Base-by-base conservation (phyloP, 2,888 invertebrate genomes). In the Yponomeuta sedellus region DNA sequence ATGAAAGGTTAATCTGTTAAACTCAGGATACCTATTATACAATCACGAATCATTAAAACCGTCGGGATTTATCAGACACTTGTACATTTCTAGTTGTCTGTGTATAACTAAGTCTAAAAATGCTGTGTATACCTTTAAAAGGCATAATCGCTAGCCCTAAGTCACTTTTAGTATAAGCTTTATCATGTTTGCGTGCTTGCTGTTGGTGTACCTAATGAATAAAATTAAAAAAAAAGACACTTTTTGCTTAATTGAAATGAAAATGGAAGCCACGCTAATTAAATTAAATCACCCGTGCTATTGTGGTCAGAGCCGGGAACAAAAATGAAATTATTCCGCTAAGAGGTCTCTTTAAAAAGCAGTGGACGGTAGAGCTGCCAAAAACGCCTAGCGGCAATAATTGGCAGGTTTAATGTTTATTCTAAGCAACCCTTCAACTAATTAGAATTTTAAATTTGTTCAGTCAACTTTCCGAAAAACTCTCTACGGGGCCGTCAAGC, bases 261-360 rank as follows among this genome's bases (percentile, higher is more conserved):
- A 66, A 67, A 66, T 44, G 66, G 66, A 66, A 52, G 44, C 1
- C 44, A 16, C 1, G 16, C 16, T 52, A 52, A 52, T 16, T 52
- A 52, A 52, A 52, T 52, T 52, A 16, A 12, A 52, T 52, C 16
- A 16, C 16, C 44, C 44, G 44, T 52, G 16, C 44, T 16, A 52
- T 52, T 52, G 44, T 16, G 44, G 44, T 52, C 44, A 52, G 44
- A 16, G 44, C 44, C 44, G 44, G 44, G 44, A 52, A 52, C 16
- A 6, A 52, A 52, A 52, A 12, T 52, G 16, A 16, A 52, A 52
- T 52, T 52, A 52, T 52, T 5, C 44, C 44, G 44, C 44, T 16
- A 52, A 52, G 44, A 16, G 44, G 44, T 44, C 44, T 52, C 44
- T 52, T 52, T 16, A 52, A 52, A 44, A 12, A 52, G 44, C 44